Evolutionary conservation across 2,113 vertebrate genomes (phyloP).

Genomic region (Atlantisia rogersi): DNA sequence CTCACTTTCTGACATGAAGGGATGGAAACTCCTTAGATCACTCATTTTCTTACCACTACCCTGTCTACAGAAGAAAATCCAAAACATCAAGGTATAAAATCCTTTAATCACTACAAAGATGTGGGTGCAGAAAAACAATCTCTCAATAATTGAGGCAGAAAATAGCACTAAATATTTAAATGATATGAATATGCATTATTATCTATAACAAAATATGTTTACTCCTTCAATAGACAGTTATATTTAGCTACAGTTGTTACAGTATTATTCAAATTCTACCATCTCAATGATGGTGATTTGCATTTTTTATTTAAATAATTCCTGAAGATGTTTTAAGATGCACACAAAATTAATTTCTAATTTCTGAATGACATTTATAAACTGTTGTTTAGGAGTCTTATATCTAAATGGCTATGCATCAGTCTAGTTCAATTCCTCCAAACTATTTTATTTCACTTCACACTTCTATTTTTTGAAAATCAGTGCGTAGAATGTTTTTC

Average conservation of each 20-base stretch:
- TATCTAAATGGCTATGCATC: neutral
- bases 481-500: neutral
- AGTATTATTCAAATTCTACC: neutral
- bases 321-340: neutral
- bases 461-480: neutral
- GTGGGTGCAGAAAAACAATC: neutral
- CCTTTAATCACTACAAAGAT: neutral
- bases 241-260: slow-evolving; percentile 10
- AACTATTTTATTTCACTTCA: neutral
- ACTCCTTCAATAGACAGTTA: neutral
- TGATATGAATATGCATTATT: slow-evolving; percentile 13
- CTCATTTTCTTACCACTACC: neutral
- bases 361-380: neutral
- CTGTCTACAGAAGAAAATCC: neutral
- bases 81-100: neutral
- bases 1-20: neutral
- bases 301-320: slow-evolving; percentile 29
- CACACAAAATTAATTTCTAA: neutral
- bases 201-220: slow-evolving; percentile 1
- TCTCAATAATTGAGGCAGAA: neutral
- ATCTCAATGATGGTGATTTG: neutral
- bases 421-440: neutral
- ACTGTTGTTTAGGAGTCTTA: neutral
- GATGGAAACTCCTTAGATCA: neutral
- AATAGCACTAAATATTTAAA: neutral